phyloP scores from a whole-genome alignment of 2,888 invertebrate genomes.

The Tetragonula carbonaria region DNA sequence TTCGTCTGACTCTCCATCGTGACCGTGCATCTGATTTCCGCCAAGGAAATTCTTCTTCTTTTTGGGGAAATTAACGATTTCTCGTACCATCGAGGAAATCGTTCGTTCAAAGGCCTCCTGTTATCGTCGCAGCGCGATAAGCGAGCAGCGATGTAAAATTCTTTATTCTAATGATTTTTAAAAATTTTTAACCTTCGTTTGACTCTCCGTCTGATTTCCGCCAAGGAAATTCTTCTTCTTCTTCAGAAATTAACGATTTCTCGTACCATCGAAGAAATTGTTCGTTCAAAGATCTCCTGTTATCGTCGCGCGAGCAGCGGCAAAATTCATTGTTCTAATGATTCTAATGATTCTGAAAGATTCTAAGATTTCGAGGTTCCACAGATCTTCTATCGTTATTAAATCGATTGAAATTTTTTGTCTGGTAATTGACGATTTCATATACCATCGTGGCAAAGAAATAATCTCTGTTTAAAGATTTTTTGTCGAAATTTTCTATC shows the following conservation, averaged over 20 bases:
- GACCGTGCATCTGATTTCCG: conserved; percentile 9
- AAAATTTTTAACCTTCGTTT: conserved; percentile 12
- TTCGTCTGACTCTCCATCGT: conserved; percentile 9
- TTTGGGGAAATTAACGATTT: neutral
- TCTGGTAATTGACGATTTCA: too few relatives aligned
- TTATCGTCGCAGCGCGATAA: neutral
- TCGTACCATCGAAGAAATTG: neutral
- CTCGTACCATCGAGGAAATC: too few relatives aligned
- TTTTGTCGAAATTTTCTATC: neutral
- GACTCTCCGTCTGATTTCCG: conserved; percentile 11
- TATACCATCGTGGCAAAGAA: too few relatives aligned
- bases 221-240: neutral
- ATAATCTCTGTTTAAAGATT: too few relatives aligned
- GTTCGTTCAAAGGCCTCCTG: neutral
- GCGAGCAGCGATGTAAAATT: neutral
- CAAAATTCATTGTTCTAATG: too few relatives aligned
- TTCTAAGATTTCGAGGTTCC: too few relatives aligned
- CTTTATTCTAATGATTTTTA: neutral
- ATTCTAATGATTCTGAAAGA: neutral
- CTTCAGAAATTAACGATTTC: neutral
- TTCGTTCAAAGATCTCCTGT: neutral
- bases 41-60: neutral
- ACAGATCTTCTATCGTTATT: too few relatives aligned
- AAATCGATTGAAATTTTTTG: too few relatives aligned
- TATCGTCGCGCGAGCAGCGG: neutral